Evolutionary conservation across 2,888 invertebrate species (phyloP), one percentile per base, ranked within the genome.

Genomic region (Leptinotarsa peninsularis): DNA sequence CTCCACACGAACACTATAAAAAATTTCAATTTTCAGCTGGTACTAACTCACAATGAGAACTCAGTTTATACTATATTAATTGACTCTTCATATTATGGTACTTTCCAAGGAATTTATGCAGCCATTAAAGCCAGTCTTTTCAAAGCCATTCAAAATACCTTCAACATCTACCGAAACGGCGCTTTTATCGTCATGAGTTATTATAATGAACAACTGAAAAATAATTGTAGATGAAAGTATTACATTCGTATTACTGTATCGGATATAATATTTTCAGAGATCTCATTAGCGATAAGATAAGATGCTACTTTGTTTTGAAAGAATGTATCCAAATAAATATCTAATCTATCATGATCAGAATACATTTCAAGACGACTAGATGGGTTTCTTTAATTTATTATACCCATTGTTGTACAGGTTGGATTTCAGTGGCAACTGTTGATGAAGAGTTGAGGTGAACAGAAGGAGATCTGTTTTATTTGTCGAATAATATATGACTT

Each of bases 231-330:
- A 43, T 63, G n/a, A 33, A 63, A 63, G 63, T 63, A 43, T 63
- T 33, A 63, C 63, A 33, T n/a, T 63, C 43, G 7, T 63, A 43
- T 33, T 33, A 63, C 33, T 43, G 58, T 58, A 58, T 58, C 27
- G 58, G 23, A 21, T 63, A 63, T 63, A 63, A 63, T 63, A 63
- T 63, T 63, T 27, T 27, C 15, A 54, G 23, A 18, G 75, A 75
- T 75, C 75, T 75, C 71, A 75, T 75, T 75, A 75, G 67, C 60
- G 75, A 75, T 75, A 75, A 71, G 63, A 71, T 67, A 71, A 71
- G 60, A 49, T 49, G 23, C 50, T 58, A 63, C 67, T 75, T 71
- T 75, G 71, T 71, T 71, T 71, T 71, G 67, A 75, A 71, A 75
- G 63, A n/a, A 27, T 43, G n/a, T 63, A 58, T 58, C 27, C 63